These are phyloP conservation scores for Drosophila oshimai DNA, from an alignment of 1,140 invertebrate species.

Conservation along the genomic window DNA sequence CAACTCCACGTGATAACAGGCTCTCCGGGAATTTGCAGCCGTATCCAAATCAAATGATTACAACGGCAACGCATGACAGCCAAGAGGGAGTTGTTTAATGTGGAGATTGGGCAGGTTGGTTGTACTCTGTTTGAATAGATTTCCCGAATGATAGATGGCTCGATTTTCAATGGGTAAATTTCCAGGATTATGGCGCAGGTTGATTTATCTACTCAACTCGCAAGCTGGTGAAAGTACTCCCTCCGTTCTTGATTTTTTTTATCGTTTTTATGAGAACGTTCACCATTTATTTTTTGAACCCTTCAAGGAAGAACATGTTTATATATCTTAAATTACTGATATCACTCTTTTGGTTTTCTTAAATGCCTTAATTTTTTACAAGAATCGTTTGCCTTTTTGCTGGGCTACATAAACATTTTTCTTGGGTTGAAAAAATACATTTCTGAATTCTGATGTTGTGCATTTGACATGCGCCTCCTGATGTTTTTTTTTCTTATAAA, in stretches of 20 bases:
- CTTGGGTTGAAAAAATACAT: background rate
- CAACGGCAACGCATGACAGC: constrained; percentile 64
- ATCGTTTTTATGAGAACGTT: no score
- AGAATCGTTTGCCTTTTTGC: background rate
- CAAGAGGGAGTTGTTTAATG: constrained; percentile 4
- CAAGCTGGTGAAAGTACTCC: background rate
- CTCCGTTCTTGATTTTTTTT: background rate
- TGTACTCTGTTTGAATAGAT: constrained; percentile 19
- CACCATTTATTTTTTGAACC: constrained; percentile 3
- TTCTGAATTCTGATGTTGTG: constrained; percentile 15
- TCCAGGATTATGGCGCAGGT: constrained; percentile 12
- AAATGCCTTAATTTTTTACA: background rate
- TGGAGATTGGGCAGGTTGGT: background rate
- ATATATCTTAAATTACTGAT: background rate
- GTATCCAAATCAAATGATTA: constrained; percentile 69
- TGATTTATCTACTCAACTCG: constrained; percentile 26
- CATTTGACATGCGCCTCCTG: constrained; percentile 25
- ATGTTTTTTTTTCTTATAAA: constrained; percentile 9
- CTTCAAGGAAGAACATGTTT: background rate
- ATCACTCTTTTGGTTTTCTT: background rate
- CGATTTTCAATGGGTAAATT: constrained; percentile 27
- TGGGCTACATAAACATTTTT: background rate
- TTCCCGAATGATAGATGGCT: constrained; percentile 34
- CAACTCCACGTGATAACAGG: constrained; percentile 18
- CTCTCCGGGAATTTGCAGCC: constrained; percentile 19